Evolutionary conservation across 2,888 invertebrate genomes (phyloP).

Genomic region (Drosophila glabriapex): DNA sequence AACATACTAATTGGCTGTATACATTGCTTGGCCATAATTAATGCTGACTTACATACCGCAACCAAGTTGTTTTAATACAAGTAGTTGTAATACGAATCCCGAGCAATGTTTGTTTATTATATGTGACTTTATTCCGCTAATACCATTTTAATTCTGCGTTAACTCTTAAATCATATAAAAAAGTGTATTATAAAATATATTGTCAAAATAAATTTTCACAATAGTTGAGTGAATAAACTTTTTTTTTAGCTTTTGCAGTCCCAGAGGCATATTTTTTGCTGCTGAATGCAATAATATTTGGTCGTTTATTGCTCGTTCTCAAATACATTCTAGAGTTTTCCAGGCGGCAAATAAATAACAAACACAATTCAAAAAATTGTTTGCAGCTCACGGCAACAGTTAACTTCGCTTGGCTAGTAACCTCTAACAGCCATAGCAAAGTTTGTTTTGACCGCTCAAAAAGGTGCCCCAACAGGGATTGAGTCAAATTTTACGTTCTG

Average conservation of each 20-base stretch:
- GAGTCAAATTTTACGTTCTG: slow-evolving; percentile 48
- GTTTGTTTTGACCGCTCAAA: slow-evolving; percentile 30
- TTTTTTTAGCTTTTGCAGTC: slow-evolving; percentile 20
- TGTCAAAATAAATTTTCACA: slow-evolving; percentile 43
- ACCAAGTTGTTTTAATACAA: neutral
- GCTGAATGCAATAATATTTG: slow-evolving; percentile 50
- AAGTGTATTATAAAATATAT: slow-evolving; percentile 41
- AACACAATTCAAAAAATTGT: slow-evolving; percentile 61
- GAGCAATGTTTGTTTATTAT: neutral
- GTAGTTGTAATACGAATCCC: neutral
- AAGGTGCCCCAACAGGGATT: slow-evolving; percentile 27
- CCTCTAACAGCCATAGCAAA: slow-evolving; percentile 22
- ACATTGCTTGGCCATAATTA: slow-evolving; percentile 39
- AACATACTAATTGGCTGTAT: slow-evolving; percentile 64
- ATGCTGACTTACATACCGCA: slow-evolving; percentile 4
- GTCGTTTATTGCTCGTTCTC: slow-evolving; percentile 35
- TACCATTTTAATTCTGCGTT: neutral
- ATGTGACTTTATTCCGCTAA: neutral
- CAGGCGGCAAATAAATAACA: slow-evolving; percentile 76
- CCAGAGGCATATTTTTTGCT: slow-evolving; percentile 19
- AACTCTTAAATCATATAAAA: neutral
- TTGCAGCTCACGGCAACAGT: slow-evolving; percentile 55
- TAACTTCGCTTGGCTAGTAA: slow-evolving; percentile 15
- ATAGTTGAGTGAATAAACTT: slow-evolving; percentile 8
- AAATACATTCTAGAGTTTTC: slow-evolving; percentile 49